phyloP scores from a whole-genome alignment of 2,113 vertebrate species.

The Albula glossodonta region DNA sequence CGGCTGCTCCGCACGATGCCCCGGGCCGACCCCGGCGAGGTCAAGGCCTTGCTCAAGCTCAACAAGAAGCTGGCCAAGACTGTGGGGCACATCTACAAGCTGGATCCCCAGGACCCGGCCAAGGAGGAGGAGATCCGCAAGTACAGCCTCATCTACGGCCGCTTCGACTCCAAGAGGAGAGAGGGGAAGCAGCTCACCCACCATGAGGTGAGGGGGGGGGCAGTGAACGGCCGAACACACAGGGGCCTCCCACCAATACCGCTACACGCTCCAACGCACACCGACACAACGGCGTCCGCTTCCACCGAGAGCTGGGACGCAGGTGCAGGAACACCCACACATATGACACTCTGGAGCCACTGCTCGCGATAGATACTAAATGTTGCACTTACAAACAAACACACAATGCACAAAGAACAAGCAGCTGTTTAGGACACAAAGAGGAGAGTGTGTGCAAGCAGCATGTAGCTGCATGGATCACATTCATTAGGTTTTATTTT shows the following conservation, averaged over 20 bases:
- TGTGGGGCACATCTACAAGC: constrained; percentile 91
- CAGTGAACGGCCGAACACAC: too few species aligned
- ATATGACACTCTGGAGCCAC: not conserved
- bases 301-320: not conserved
- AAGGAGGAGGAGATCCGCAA: constrained; percentile 94
- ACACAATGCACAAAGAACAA: not conserved
- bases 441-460: not conserved
- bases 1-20: constrained; percentile 84
- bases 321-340: constrained; percentile 2
- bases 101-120: constrained; percentile 79
- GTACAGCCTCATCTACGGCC: constrained; percentile 93
- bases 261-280: not conserved
- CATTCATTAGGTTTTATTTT: not conserved
- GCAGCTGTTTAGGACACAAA: not conserved
- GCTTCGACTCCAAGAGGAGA: constrained; percentile 88
- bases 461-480: not conserved
- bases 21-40: constrained; percentile 77
- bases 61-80: constrained; percentile 93
- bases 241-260: not conserved
- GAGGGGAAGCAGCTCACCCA: constrained; percentile 93
- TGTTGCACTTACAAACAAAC: not conserved
- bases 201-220: constrained; percentile 80
- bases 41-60: constrained; percentile 84
- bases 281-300: not conserved
- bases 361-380: not conserved